These are phyloP conservation scores for Enteromius argenteus DNA, from an alignment of 2,797 vertebrate genomes.

Conservation along the genomic window DNA sequence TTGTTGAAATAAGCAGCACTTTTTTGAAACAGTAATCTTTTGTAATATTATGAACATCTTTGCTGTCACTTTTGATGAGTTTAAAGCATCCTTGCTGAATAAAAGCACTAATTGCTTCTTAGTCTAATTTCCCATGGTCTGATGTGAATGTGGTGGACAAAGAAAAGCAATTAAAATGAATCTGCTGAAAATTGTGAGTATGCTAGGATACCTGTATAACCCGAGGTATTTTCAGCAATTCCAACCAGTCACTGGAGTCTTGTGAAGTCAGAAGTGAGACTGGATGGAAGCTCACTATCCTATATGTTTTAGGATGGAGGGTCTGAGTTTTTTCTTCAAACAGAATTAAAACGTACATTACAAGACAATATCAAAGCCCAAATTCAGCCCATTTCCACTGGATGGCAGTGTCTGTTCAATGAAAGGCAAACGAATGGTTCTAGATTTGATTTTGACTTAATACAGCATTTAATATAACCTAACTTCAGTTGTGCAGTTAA, in stretches of 20 bases:
- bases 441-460: slow-evolving; percentile 43
- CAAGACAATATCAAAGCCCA: slow-evolving; percentile 36
- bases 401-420: slow-evolving; percentile 63
- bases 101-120: neutral
- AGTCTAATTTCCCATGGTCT: neutral
- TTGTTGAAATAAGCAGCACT: neutral
- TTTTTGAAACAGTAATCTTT: neutral
- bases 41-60: neutral
- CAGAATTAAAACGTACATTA: slow-evolving; percentile 42
- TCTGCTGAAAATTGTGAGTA: neutral
- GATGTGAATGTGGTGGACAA: neutral
- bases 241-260: neutral
- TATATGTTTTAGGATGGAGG: neutral
- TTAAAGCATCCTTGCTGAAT: neutral
- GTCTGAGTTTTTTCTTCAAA: neutral
- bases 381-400: slow-evolving; percentile 61
- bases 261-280: neutral
- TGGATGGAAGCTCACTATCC: neutral
- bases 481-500: slow-evolving; percentile 35
- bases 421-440: slow-evolving; percentile 49
- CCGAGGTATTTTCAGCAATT: slow-evolving; percentile 1
- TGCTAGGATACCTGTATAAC: neutral
- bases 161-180: neutral
- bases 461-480: slow-evolving; percentile 46
- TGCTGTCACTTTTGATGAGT: too few relatives aligned